Conservation (phyloP, 2,113 vertebrate species). For the Hypomesus transpacificus region DNA sequence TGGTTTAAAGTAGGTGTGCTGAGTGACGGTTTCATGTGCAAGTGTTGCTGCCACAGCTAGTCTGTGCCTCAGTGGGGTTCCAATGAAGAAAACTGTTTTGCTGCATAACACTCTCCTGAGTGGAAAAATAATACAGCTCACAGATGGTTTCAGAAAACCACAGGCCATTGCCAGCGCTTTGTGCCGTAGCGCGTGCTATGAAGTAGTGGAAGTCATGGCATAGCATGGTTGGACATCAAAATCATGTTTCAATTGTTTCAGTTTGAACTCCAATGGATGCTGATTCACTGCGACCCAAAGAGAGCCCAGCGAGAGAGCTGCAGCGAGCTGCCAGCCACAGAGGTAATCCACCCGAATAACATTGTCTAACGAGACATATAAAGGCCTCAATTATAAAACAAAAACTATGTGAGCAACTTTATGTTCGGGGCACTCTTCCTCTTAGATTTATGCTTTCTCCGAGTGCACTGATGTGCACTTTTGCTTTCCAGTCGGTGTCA, state of each 20-base stretch:
- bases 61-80: conserved; percentile 49
- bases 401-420: too few species aligned
- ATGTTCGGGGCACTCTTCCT: too few species aligned
- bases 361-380: too few species aligned
- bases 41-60: conserved; percentile 55
- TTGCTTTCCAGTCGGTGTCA: too few species aligned
- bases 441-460: too few species aligned
- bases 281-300: conserved; percentile 81
- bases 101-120: conserved; percentile 33
- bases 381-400: too few species aligned
- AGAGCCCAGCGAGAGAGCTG: conserved; percentile 78
- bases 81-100: conserved; percentile 32
- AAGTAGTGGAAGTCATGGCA: conserved; percentile 7
- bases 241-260: conserved; percentile 44
- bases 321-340: conserved; percentile 71
- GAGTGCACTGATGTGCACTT: too few species aligned
- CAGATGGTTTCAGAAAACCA: not conserved
- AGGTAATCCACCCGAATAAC: conserved; percentile 58
- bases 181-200: too few species aligned
- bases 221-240: not conserved
- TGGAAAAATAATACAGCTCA: conserved; percentile 35
- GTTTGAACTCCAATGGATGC: conserved; percentile 83
- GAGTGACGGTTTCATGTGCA: conserved; percentile 48
- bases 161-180: too few species aligned
- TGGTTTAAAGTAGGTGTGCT: conserved; percentile 43